Percentiles rank a stretch among this genome's conserved stretches.
Evolutionary conservation across 2,797 vertebrate genomes (phyloP).

Genomic region (Neopelma chrysocephalum): DNA sequence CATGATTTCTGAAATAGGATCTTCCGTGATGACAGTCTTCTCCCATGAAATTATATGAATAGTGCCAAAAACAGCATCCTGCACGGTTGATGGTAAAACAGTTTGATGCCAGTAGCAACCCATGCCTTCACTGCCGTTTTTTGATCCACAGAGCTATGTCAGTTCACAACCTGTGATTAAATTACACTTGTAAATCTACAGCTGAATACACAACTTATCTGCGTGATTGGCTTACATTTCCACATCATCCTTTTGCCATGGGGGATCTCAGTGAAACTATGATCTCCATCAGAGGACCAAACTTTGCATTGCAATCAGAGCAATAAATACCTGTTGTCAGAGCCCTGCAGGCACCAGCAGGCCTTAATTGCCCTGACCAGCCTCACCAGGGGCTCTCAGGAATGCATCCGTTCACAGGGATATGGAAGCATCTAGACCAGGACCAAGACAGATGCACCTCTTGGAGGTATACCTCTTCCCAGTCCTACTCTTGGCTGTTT

Average conservation of each 20-base stretch:
- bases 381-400: neutral
- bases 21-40: neutral
- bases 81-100: neutral
- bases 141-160: neutral
- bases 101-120: neutral
- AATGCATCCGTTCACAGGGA: fast-evolving
- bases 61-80: neutral
- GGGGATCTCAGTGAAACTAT: neutral
- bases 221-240: neutral
- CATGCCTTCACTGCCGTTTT: neutral
- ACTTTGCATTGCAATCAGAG: fast-evolving
- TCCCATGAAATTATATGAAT: neutral
- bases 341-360: neutral
- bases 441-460: neutral
- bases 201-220: neutral
- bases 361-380: fast-evolving
- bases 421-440: neutral
- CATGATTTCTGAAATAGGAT: neutral
- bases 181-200: neutral
- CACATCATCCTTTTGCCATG: neutral
- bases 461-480: neutral
- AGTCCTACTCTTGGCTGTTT: neutral
- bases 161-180: neutral
- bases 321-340: neutral
- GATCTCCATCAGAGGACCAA: neutral